Base-by-base conservation (phyloP, 1,140 invertebrate species). In the Drosophila chauvacae region DNA sequence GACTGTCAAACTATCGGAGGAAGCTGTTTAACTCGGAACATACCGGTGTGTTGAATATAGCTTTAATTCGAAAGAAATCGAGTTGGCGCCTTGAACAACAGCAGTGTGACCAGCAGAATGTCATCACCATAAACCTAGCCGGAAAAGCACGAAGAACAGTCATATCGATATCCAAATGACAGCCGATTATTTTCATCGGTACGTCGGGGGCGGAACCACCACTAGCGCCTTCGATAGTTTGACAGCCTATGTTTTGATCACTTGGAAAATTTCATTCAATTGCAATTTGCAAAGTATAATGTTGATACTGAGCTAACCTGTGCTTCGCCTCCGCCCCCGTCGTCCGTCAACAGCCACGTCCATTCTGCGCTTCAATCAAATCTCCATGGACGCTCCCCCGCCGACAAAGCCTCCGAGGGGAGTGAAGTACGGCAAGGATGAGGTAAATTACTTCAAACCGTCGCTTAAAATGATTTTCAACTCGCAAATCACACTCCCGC, bases 391-490 rank as follows among this genome's bases (percentile, higher is more conserved):
- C 56, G 63, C 78, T 16, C 85, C 85, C 48, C 96, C 96, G 62
- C 96, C 96, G 35, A 95, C 96, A 41, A 97, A 97, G 93, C 96
- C 96, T 87, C 96, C 96, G 3, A 93, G 96, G 81, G 96, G 96
- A 18, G 95, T 97, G 45, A 97, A 97, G 94, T 95, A 96, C 81
- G 94, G 95, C 20, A 96, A 96, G 93, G 96, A 97, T 94, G 96
- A 96, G 81, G 96, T 96, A 94, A 94, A 79, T 70, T 69, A 44
- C 33, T 57, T 62, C 51, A 77, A 77, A 23, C 51, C 42, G 23
- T 37, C 20, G 39, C 30, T 57, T 35, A 68, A 62, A 80, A 63
- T 53, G 30, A 5, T 59, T 50, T 60, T 66, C 28, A 33, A 60
- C n/a, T 63, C 41, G 30, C 14, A 16, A 26, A 45, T 7, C 13